phyloP scores from a whole-genome alignment of 1,140 invertebrate genomes.

The Chionoecetes opilio region DNA sequence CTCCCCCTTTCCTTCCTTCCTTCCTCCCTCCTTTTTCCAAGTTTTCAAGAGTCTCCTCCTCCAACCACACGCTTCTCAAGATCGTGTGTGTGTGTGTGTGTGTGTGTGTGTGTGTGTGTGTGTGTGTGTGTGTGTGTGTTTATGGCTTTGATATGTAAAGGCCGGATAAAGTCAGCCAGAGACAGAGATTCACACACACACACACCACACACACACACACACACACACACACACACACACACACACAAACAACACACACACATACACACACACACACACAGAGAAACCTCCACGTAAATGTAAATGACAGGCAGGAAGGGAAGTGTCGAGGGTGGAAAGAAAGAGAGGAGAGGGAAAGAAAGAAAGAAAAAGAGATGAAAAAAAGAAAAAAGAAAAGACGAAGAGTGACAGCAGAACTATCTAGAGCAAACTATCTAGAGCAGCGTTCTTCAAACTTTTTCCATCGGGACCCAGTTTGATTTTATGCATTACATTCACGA shows the following conservation, averaged over 20 bases:
- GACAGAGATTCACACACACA: too few species aligned
- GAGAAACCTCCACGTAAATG: not conserved
- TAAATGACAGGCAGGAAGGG: not conserved
- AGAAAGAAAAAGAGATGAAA: not conserved
- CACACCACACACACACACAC: not conserved
- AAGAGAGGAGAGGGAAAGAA: not conserved
- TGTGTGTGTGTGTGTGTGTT: slow-evolving; percentile 17
- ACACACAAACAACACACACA: slow-evolving; percentile 8
- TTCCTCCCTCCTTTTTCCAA: not conserved
- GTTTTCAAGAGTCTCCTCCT: slow-evolving; percentile 2
- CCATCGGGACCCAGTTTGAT: too few species aligned
- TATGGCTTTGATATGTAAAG: not conserved
- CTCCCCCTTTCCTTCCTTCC: not conserved
- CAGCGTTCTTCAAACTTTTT: too few species aligned
- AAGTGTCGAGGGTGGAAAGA: not conserved
- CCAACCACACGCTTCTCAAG: not conserved
- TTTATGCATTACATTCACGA: too few species aligned
- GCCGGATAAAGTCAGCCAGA: too few species aligned
- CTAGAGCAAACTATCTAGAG: too few species aligned
- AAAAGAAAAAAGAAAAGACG: not conserved
- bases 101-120: slow-evolving; percentile 27
- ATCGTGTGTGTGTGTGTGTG: not conserved
- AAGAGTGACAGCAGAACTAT: too few species aligned
- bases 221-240: slow-evolving; percentile 18
- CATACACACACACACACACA: slow-evolving; percentile 17